Conservation (phyloP, 2,888 invertebrate species). For the Netelia fuscicornis region DNA sequence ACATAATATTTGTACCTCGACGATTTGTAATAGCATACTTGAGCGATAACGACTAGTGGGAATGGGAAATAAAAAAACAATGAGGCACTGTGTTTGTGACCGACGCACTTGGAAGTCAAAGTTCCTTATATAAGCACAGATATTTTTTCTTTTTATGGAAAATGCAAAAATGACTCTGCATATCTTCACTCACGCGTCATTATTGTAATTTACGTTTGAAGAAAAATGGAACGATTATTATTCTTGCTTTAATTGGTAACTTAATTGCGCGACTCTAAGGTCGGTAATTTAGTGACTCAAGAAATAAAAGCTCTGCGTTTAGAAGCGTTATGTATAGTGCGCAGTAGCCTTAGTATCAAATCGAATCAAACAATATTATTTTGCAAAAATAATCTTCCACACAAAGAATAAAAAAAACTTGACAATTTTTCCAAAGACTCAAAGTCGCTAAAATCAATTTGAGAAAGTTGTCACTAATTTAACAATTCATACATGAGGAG, state of each 20-base stretch:
- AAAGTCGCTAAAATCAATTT: too few relatives aligned
- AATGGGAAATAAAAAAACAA: not conserved
- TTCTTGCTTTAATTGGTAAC: not conserved
- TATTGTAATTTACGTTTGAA: not conserved
- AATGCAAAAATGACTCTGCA: not conserved
- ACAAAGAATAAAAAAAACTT: too few relatives aligned
- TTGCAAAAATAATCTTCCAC: too few relatives aligned
- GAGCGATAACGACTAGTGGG: slow-evolving; percentile 5
- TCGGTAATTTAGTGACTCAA: not conserved
- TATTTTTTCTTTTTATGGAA: not conserved
- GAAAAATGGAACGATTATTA: not conserved
- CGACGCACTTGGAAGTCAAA: not conserved
- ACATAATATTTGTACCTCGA: not conserved
- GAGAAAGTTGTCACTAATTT: too few relatives aligned
- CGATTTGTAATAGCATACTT: not conserved
- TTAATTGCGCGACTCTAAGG: not conserved
- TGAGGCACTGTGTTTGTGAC: not conserved
- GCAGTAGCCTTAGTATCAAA: too few relatives aligned
- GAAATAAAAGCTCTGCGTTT: not conserved
- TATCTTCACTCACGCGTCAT: not conserved
- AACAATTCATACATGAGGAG: too few relatives aligned
- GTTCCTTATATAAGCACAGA: not conserved
- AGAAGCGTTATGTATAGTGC: too few relatives aligned
- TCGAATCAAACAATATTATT: too few relatives aligned
- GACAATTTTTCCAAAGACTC: too few relatives aligned